phyloP scores from a whole-genome alignment of 1,140 invertebrate species.

The Zaprionus inermis region DNA sequence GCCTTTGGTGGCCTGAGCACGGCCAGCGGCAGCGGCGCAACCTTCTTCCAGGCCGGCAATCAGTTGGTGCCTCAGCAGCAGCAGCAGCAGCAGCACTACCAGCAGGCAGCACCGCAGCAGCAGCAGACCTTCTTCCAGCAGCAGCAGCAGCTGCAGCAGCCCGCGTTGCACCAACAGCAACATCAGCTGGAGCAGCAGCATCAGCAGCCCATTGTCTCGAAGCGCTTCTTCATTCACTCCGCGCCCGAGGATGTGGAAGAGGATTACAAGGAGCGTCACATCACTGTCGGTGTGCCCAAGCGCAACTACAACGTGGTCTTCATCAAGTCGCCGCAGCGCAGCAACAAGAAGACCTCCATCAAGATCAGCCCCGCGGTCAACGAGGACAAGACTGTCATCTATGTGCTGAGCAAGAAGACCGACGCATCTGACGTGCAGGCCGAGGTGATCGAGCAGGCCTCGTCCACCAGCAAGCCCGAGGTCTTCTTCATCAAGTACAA shows the following conservation, averaged over 20 bases:
- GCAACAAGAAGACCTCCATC: constrained; percentile 86
- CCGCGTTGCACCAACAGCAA: constrained; percentile 78
- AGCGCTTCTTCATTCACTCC: constrained; percentile 82
- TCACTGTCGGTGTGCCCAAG: constrained; percentile 86
- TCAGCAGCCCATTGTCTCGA: constrained; percentile 85
- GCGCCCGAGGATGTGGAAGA: constrained; percentile 81
- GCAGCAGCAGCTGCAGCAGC: constrained; percentile 66
- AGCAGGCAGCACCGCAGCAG: constrained; percentile 42
- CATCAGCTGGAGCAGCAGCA: constrained; percentile 54
- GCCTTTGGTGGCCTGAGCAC: constrained; percentile 58
- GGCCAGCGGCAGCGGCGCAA: constrained; percentile 41
- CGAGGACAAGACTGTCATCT: constrained; percentile 94
- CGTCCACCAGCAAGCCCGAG: constrained; percentile 89
- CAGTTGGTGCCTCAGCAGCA: constrained; percentile 41
- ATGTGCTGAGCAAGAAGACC: constrained; percentile 91
- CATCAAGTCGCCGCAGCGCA: constrained; percentile 91
- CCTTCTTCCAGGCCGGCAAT: constrained; percentile 62
- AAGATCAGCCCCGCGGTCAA: constrained; percentile 88
- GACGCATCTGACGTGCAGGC: constrained; percentile 75
- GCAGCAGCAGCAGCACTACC: constrained; percentile 19
- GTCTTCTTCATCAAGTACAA: constrained; percentile 91
- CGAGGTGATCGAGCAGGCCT: constrained; percentile 69
- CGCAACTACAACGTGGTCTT: constrained; percentile 95
- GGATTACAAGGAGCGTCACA: constrained; percentile 82
- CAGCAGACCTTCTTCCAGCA: constrained; percentile 69